These are phyloP conservation scores for Phymastichus coffea DNA, from an alignment of 1,140 invertebrate species.

Conservation along the genomic window DNA sequence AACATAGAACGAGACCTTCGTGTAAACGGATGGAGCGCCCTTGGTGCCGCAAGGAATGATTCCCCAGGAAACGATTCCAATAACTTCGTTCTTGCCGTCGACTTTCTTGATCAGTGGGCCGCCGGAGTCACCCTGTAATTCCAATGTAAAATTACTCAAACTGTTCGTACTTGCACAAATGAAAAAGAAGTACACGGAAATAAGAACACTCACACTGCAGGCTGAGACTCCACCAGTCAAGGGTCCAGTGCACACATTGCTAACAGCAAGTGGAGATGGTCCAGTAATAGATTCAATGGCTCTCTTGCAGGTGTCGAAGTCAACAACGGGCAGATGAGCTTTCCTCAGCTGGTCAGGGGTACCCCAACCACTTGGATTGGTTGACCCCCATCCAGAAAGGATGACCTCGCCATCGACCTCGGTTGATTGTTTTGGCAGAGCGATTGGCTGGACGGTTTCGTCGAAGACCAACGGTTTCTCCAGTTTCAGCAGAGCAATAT, in stretches of 20 bases:
- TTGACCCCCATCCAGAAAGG: constrained; percentile 37
- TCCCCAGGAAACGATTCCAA: constrained; percentile 75
- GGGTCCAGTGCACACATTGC: constrained; percentile 65
- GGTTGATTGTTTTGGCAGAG: constrained; percentile 11
- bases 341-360: constrained; percentile 38
- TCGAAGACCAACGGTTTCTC: constrained; percentile 57
- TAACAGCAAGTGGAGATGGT: background rate
- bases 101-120: constrained; percentile 58
- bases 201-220: constrained; percentile 60
- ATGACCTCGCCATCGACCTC: constrained; percentile 19
- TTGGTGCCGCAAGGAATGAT: constrained; percentile 63
- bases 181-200: no score
- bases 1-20: constrained; percentile 58
- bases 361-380: constrained; percentile 18
- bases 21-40: constrained; percentile 67
- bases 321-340: constrained; percentile 36
- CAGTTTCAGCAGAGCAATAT: constrained; percentile 65
- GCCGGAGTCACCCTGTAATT: constrained; percentile 61
- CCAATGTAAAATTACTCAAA: no score
- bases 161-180: no score
- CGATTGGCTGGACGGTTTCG: constrained; percentile 52
- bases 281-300: no score
- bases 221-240: constrained; percentile 59
- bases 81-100: constrained; percentile 10
- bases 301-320: constrained; percentile 35